phyloP scores from a whole-genome alignment of 2,113 vertebrate species.

The Guaruba guarouba region DNA sequence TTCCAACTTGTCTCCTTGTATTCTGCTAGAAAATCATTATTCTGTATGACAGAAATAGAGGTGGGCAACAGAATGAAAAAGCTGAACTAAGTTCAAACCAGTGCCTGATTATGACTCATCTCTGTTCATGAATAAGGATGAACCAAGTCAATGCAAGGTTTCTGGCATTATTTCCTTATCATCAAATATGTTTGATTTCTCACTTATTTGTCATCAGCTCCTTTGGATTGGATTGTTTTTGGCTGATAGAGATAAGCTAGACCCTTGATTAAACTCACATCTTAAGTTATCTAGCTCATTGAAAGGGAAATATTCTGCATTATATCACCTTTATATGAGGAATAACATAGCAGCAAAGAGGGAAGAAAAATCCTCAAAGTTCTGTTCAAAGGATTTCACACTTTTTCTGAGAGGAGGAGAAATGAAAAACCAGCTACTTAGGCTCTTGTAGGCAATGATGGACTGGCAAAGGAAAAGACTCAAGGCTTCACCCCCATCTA shows the following conservation, averaged over 20 bases:
- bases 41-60: conserved; percentile 43
- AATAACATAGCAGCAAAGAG: neutral
- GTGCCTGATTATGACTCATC: conserved; percentile 55
- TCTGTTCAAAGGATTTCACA: neutral
- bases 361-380: neutral
- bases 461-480: neutral
- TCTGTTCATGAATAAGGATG: conserved; percentile 67
- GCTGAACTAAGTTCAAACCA: conserved; percentile 57
- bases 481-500: neutral
- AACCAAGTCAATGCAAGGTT: conserved; percentile 51
- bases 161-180: conserved; percentile 53
- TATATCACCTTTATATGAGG: neutral
- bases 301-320: neutral
- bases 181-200: conserved; percentile 67
- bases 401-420: neutral
- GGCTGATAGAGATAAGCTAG: conserved; percentile 19
- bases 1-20: neutral
- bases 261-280: conserved; percentile 18
- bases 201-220: conserved; percentile 47
- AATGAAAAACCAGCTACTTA: neutral
- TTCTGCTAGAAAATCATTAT: conserved; percentile 3
- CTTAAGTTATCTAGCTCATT: neutral
- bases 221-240: conserved; percentile 51
- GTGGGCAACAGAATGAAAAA: conserved; percentile 48
- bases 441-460: neutral